Evolutionary conservation across 2,113 vertebrate genomes (phyloP), one percentile per base, ranked within the genome.

Genomic region (Callipepla squamata): DNA sequence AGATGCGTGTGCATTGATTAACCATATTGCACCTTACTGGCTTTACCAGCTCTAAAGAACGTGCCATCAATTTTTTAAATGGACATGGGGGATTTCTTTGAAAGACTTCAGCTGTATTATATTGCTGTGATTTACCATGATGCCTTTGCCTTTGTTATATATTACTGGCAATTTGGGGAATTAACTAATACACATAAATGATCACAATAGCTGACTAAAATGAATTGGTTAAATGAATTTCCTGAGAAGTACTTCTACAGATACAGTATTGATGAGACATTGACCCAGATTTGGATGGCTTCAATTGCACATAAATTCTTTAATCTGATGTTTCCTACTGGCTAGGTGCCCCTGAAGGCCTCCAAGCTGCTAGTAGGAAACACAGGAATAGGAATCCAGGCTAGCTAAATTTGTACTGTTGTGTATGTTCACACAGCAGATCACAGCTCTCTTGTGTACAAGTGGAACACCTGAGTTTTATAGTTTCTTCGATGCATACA

Each of bases 191-290:
- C 38, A 66, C 58, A 45, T 40, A 85, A 87, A 65, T n/a, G 13
- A 66, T 69, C 55, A 69, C 91, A 94, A 89, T 11, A 80, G 22
- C 30, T 66, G 53, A 79, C 80, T 51, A 79, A 89, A 87, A 89
- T 36, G 5, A 85, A 75, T 3, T 81, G 16, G 30, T 80, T 34
- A 32, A 81, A 72, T 25, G 17, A 42, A 80, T 92, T 93, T 93
- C 67, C 53, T 25, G 13, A 87, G 44, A 55, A 69, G 28, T 18
- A 7, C 50, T 73, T 89, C 36, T 91, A 44, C 20, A 87, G 30
- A 34, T 67, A 10, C 25, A 38, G 13, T 44, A 81, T 51, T 40
- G 55, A 67, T 42, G 50, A 80, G 55, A 80, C n/a, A 74, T 20
- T 55, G 47, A 25, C 14, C 36, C 16, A 13, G 55, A 77, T 91